Percentiles rank a stretch among this genome's conserved stretches.
Evolutionary conservation across 2,888 invertebrate species (phyloP).

Genomic region (Andrena camellia): DNA sequence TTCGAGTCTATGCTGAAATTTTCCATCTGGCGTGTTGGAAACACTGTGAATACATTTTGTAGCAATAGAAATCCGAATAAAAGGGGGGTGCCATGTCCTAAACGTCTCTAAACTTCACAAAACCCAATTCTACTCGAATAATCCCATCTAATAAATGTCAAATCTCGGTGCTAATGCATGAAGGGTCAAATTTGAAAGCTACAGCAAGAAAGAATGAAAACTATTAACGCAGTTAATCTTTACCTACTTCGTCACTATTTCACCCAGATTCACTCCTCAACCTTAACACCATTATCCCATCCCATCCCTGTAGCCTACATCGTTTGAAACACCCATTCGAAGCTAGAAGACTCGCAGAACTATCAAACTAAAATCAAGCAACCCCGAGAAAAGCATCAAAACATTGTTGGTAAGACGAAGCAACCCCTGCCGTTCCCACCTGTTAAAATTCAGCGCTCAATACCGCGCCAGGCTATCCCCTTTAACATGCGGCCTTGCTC

Average conservation of each 20-base stretch:
- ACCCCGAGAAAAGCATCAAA: neutral
- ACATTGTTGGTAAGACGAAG: neutral
- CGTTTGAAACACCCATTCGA: too few relatives aligned
- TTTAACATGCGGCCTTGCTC: constrained; percentile 74
- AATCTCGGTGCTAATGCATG: too few relatives aligned
- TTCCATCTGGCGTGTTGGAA: neutral
- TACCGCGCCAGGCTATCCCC: constrained; percentile 66
- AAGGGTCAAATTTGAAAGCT: too few relatives aligned
- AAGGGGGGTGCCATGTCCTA: too few relatives aligned
- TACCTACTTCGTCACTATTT: neutral
- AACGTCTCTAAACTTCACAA: too few relatives aligned
- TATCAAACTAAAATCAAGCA: neutral
- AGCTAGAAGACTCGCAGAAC: neutral
- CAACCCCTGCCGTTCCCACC: constrained; percentile 62
- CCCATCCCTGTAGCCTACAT: too few relatives aligned
- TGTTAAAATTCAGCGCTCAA: constrained; percentile 72
- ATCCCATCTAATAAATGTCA: too few relatives aligned
- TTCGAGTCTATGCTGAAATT: neutral
- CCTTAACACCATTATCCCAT: neutral
- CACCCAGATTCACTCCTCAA: constrained; percentile 1
- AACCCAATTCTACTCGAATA: too few relatives aligned
- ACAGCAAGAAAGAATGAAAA: too few relatives aligned
- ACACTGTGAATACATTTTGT: too few relatives aligned
- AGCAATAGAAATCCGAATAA: too few relatives aligned
- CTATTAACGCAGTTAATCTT: too few relatives aligned